Percentiles rank a stretch among this genome's conserved stretches.
phyloP scores from a whole-genome alignment of 2,797 vertebrate genomes.

The Alca torda region DNA sequence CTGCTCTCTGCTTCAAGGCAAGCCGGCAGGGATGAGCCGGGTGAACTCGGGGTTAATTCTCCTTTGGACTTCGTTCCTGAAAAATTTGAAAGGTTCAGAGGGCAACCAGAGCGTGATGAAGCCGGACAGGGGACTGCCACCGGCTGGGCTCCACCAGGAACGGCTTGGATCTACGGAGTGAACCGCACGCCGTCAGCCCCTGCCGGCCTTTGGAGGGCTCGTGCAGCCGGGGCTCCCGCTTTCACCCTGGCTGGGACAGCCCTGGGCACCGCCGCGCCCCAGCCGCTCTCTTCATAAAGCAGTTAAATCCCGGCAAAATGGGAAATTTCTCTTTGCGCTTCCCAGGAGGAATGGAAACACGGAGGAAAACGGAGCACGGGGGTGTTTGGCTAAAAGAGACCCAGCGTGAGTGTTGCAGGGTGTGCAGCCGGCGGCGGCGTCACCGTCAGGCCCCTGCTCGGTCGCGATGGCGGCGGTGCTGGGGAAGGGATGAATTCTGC shows the following conservation, averaged over 20 bases:
- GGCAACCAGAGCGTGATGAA: neutral
- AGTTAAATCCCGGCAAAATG: neutral
- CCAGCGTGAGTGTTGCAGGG: rapidly evolving
- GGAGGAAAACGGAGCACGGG: rapidly evolving
- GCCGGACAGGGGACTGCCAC: neutral
- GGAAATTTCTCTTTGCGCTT: neutral
- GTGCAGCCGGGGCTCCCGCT: neutral
- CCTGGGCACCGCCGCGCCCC: neutral
- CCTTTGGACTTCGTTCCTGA: neutral
- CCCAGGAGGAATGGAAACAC: neutral
- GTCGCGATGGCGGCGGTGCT: neutral
- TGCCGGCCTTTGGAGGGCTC: neutral
- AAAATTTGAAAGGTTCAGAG: neutral
- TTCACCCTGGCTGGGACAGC: neutral
- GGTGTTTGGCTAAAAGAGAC: neutral
- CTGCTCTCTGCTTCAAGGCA: neutral
- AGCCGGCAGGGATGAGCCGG: neutral
- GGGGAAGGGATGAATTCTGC: neutral
- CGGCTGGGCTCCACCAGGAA: neutral
- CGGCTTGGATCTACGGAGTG: neutral
- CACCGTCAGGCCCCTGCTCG: rapidly evolving
- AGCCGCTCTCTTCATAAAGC: neutral
- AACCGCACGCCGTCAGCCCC: neutral
- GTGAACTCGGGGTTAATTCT: neutral
- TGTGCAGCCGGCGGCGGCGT: too few relatives aligned